These are phyloP conservation scores for Endomychus coccineus DNA, from an alignment of 2,888 invertebrate genomes.

Conservation along the genomic window DNA sequence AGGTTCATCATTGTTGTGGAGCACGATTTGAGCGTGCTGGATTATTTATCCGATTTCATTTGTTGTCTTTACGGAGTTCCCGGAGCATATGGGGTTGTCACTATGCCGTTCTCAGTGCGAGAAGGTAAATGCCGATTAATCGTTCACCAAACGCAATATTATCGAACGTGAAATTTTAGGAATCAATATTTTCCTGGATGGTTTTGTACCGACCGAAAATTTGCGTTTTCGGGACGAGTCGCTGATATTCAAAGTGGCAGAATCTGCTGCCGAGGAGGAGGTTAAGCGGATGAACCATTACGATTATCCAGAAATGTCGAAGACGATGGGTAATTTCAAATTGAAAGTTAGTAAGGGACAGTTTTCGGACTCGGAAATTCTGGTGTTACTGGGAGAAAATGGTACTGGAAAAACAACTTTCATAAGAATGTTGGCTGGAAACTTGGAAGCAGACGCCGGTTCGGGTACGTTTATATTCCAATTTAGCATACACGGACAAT, in stretches of 20 bases:
- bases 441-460: constrained; percentile 81
- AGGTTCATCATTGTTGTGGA: constrained; percentile 99
- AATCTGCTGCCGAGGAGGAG: constrained; percentile 96
- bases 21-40: constrained; percentile 96
- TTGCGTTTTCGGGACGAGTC: constrained; percentile 96
- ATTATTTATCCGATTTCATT: constrained; percentile 98
- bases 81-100: constrained; percentile 98
- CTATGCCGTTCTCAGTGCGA: constrained; percentile 98
- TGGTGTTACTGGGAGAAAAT: constrained; percentile 94
- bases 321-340: constrained; percentile 71
- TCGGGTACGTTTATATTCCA: constrained; percentile 44
- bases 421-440: constrained; percentile 96
- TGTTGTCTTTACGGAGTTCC: constrained; percentile 98
- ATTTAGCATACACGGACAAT: no score
- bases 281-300: constrained; percentile 95
- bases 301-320: constrained; percentile 89
- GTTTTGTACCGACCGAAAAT: constrained; percentile 98
- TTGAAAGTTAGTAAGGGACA: constrained; percentile 81
- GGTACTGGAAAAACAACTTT: constrained; percentile 99
- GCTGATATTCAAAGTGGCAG: constrained; percentile 95
- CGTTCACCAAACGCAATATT: neutral
- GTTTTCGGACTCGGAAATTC: constrained; percentile 98
- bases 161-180: constrained; percentile 44
- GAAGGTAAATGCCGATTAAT: constrained; percentile 63
- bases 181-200: constrained; percentile 98